A percentile compares a stretch with the other conserved stretches of the same genome.
Evolutionary conservation across 2,888 invertebrate species (phyloP).

Genomic region (Mactromeris polynyma): DNA sequence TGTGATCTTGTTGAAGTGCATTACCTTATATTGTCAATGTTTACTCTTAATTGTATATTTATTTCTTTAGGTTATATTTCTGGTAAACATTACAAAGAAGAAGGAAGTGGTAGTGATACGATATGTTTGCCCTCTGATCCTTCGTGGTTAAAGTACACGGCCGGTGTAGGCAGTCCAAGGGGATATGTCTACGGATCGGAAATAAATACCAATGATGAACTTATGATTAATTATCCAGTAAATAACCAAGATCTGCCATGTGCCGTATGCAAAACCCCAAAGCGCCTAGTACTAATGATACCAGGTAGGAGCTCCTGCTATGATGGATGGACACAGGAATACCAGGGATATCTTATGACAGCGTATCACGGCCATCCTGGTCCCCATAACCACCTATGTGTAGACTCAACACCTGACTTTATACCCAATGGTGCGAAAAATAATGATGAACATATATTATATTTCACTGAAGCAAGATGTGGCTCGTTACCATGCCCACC

Average conservation of each 20-base stretch:
- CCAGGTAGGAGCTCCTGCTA: slow-evolving; percentile 58
- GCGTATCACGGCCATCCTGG: slow-evolving; percentile 35
- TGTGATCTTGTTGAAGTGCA: too few species aligned
- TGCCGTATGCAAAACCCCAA: slow-evolving; percentile 40
- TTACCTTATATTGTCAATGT: too few species aligned
- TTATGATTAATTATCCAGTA: slow-evolving; percentile 6
- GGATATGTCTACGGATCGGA: slow-evolving; percentile 50
- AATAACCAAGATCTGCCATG: slow-evolving; percentile 48
- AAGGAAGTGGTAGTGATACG: slow-evolving; percentile 44
- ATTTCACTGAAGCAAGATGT: slow-evolving; percentile 66
- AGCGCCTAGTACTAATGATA: slow-evolving; percentile 29
- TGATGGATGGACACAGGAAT: slow-evolving; percentile 69
- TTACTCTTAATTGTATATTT: too few species aligned
- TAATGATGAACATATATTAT: slow-evolving; percentile 63
- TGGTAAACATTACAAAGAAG: slow-evolving; percentile 34
- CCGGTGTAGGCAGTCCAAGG: neutral
- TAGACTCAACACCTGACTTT: slow-evolving; percentile 66
- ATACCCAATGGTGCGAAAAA: slow-evolving; percentile 34
- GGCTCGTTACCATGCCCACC: slow-evolving; percentile 74
- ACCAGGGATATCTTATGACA: slow-evolving; percentile 68
- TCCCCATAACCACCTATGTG: slow-evolving; percentile 59
- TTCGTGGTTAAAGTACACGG: slow-evolving; percentile 42
- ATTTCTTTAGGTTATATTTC: slow-evolving; percentile 61
- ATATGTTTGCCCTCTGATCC: slow-evolving; percentile 56
- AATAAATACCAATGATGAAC: slow-evolving; percentile 6